Conservation (phyloP, 2,888 invertebrate species). For the Thereva unica region DNA sequence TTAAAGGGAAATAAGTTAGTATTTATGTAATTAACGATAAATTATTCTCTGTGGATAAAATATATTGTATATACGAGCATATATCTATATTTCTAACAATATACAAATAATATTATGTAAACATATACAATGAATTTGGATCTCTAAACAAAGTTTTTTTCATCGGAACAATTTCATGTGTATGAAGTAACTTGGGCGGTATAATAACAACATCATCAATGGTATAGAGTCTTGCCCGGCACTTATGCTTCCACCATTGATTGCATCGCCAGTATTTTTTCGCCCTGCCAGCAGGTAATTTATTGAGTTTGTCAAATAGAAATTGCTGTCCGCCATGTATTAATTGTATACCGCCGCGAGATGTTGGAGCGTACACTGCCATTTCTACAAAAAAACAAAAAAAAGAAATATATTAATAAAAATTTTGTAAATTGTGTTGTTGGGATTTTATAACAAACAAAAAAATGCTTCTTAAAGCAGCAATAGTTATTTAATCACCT, state of each 20-base stretch:
- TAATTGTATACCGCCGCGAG: constrained; percentile 57
- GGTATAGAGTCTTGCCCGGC: constrained; percentile 57
- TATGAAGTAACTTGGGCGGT: constrained; percentile 56
- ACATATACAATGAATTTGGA: not conserved
- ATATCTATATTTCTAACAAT: too few species aligned
- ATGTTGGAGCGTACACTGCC: constrained; percentile 57
- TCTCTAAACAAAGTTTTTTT: constrained; percentile 55
- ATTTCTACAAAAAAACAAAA: constrained; percentile 49
- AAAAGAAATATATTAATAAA: constrained; percentile 27
- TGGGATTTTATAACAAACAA: too few species aligned
- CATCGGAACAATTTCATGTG: constrained; percentile 57
- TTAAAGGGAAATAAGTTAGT: too few species aligned
- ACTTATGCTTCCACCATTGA: constrained; percentile 59
- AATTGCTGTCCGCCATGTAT: constrained; percentile 58
- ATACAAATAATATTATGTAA: too few species aligned
- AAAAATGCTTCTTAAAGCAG: too few species aligned
- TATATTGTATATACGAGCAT: too few species aligned
- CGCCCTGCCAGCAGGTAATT: constrained; percentile 52
- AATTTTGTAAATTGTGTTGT: too few species aligned
- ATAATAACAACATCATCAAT: constrained; percentile 53
- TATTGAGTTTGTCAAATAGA: constrained; percentile 56
- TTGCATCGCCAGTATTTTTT: constrained; percentile 59
- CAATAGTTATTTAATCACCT: too few species aligned
- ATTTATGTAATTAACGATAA: too few species aligned
- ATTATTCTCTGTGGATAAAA: too few species aligned